phyloP scores from a whole-genome alignment of 2,888 invertebrate genomes.

The Apodemia duryi region DNA sequence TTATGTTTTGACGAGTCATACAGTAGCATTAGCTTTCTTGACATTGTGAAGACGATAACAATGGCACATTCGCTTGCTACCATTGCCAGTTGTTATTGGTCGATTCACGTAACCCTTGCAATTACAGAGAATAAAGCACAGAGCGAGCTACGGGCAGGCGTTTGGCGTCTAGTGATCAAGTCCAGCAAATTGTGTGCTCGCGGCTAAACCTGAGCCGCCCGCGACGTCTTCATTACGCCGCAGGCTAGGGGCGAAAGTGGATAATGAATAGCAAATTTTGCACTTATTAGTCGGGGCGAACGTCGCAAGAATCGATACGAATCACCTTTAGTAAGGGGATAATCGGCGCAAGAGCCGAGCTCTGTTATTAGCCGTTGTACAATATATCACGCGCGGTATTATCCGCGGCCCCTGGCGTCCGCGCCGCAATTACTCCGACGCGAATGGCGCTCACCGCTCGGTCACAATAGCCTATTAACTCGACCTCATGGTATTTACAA shows the following conservation, averaged over 20 bases:
- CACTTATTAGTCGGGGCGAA: slow-evolving; percentile 72
- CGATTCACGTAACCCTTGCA: slow-evolving; percentile 54
- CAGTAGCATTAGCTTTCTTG: neutral
- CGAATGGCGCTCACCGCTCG: slow-evolving; percentile 49
- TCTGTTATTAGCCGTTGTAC: slow-evolving; percentile 75
- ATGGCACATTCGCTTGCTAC: slow-evolving; percentile 72
- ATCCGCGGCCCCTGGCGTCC: slow-evolving; percentile 68
- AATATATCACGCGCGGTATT: slow-evolving; percentile 75
- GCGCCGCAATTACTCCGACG: slow-evolving; percentile 65
- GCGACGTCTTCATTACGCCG: slow-evolving; percentile 72
- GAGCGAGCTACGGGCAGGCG: slow-evolving; percentile 58
- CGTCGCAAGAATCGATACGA: slow-evolving; percentile 69
- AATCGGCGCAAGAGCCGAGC: slow-evolving; percentile 62
- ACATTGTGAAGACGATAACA: slow-evolving; percentile 32
- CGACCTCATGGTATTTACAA: slow-evolving; percentile 34
- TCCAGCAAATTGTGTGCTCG: slow-evolving; percentile 65
- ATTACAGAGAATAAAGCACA: slow-evolving; percentile 71
- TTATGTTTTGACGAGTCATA: neutral
- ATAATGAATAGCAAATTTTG: slow-evolving; percentile 74
- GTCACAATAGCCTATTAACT: slow-evolving; percentile 57
- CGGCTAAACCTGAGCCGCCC: slow-evolving; percentile 40
- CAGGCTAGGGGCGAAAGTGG: slow-evolving; percentile 69
- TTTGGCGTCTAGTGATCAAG: slow-evolving; percentile 46
- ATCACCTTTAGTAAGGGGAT: slow-evolving; percentile 75
- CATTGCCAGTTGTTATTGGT: slow-evolving; percentile 54